A percentile compares a stretch with the other conserved stretches of the same genome.
phyloP scores from a whole-genome alignment of 2,797 vertebrate genomes.

The Typhlichthys eigenmanni region DNA sequence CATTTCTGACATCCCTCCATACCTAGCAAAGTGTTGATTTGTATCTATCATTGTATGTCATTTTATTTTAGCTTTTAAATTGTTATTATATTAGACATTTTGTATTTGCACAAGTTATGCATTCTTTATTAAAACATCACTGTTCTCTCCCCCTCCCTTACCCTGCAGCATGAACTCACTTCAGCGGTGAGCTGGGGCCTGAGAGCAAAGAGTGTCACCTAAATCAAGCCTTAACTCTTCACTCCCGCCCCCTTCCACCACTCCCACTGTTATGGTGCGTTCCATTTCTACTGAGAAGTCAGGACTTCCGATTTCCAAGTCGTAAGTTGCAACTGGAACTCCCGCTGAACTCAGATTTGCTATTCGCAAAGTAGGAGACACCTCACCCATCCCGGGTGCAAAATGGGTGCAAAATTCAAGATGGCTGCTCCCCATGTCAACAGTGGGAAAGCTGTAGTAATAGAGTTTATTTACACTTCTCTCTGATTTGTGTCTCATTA shows the following conservation, averaged over 20 bases:
- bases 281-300: too few relatives aligned
- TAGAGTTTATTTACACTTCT: too few relatives aligned
- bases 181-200: not conserved
- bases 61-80: not conserved
- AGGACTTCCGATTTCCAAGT: too few relatives aligned
- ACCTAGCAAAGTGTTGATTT: too few relatives aligned
- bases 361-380: too few relatives aligned
- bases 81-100: not conserved
- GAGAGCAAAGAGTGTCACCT: constrained; percentile 11
- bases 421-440: too few relatives aligned
- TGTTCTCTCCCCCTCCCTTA: not conserved
- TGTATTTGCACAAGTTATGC: not conserved
- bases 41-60: not conserved
- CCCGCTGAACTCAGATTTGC: too few relatives aligned
- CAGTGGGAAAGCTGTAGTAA: too few relatives aligned
- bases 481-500: too few relatives aligned
- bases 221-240: constrained; percentile 38
- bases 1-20: not conserved
- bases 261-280: constrained; percentile 52
- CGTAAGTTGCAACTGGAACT: too few relatives aligned
- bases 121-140: not conserved
- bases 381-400: too few relatives aligned
- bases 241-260: constrained; percentile 35
- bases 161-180: not conserved
- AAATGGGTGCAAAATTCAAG: too few relatives aligned